These are phyloP conservation scores for Drosophila falleni DNA, from an alignment of 2,888 invertebrate species.

Conservation along the genomic window DNA sequence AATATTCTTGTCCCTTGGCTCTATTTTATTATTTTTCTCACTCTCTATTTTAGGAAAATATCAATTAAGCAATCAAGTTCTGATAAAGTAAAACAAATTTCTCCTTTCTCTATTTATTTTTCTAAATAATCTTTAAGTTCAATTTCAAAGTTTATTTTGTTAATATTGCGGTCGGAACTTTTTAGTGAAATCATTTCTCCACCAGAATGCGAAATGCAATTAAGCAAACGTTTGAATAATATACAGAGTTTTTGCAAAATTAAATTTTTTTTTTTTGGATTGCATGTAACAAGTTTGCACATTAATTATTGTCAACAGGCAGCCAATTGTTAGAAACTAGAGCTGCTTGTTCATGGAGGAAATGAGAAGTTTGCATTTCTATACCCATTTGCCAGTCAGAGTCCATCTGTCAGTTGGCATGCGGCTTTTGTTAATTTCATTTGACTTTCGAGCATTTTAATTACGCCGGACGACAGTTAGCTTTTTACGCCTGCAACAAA, in stretches of 20 bases:
- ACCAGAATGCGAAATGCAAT: constrained; percentile 19
- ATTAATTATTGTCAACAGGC: constrained; percentile 60
- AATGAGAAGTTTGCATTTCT: constrained; percentile 1
- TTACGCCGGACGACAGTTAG: constrained; percentile 37
- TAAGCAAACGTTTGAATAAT: constrained; percentile 19
- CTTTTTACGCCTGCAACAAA: constrained; percentile 30
- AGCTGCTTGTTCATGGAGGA: neutral
- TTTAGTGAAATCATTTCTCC: constrained; percentile 3
- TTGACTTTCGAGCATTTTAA: constrained; percentile 57
- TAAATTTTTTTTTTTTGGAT: neutral
- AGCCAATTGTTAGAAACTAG: constrained; percentile 19
- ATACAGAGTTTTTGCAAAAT: constrained; percentile 4
- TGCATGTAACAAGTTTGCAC: constrained; percentile 41
- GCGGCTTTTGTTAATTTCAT: constrained; percentile 57
- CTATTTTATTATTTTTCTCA: neutral
- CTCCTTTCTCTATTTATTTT: neutral
- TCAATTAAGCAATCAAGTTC: too few species aligned
- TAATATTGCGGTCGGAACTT: neutral
- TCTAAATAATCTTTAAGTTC: neutral
- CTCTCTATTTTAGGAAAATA: too few species aligned
- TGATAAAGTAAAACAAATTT: neutral
- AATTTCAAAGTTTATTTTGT: neutral
- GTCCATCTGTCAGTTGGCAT: constrained; percentile 26
- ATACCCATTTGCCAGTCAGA: constrained; percentile 8
- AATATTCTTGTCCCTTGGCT: neutral